Evolutionary conservation across 2,113 vertebrate genomes (phyloP), one percentile per base, ranked within the genome.

Genomic region (Prunella fulvescens): DNA sequence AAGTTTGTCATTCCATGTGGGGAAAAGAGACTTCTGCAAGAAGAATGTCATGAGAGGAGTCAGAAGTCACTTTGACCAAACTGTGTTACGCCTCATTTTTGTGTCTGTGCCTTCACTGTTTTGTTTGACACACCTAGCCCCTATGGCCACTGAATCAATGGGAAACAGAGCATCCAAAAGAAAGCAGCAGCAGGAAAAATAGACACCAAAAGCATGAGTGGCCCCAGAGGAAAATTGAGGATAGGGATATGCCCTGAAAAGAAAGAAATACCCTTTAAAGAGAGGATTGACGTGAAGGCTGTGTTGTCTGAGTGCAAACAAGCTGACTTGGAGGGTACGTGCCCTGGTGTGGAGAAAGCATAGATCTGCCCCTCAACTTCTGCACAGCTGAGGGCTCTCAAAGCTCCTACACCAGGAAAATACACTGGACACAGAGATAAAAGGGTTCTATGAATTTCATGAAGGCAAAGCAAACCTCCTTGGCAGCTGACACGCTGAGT

Each of bases 331-430:
- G 12, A 70, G 20, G n/a, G 5, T 19, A 42, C 35, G 15, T 50
- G 64, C 18, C 10, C 17, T 14, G 20, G 22, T 25, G 16, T 0
- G 0, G 24, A 65, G 23, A 51, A 56, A 33, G 31, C 1, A 1
- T 35, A 53, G 81, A 65, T 31, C 18, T 62, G 18, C 8, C 35
- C 18, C 29, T 82, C 1, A 1, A 10, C 44, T 70, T 35, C 18
- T 7, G 7, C 25, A 15, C 17, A 50, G 76, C 62, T 67, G 24
- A 42, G 19, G 18, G 7, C 29, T 60, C 4, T 2, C 48, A 60
- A 44, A 26, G 44, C 44, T 81, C 44, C 78, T 58, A 12, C 2
- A 4, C 42, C 44, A 44, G 39, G 56, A 71, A 20, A 25, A 6
- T 5, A 7, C 6, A 18, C 28, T 28, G 39, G 39, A 56, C 28